Percentiles rank a stretch among this genome's conserved stretches.
These are phyloP conservation scores for Tenualosa thibaudeaui DNA, from an alignment of 2,797 vertebrate genomes.

Conservation along the genomic window DNA sequence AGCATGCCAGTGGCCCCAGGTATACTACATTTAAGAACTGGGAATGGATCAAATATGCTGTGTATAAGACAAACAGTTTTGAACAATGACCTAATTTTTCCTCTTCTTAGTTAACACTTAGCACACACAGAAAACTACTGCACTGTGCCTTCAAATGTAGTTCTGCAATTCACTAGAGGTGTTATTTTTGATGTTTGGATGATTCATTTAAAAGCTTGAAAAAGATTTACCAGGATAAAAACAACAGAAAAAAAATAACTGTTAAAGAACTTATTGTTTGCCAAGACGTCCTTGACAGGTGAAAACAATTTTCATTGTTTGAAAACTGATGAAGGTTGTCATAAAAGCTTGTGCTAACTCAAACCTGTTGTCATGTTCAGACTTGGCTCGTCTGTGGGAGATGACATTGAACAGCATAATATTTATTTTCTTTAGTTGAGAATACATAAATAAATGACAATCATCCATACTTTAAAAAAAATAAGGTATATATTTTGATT, in stretches of 20 bases:
- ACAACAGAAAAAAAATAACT: neutral
- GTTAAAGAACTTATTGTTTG: neutral
- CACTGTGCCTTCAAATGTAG: neutral
- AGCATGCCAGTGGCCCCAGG: neutral
- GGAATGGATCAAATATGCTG: neutral
- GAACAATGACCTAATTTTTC: neutral
- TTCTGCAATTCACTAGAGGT: constrained; percentile 11
- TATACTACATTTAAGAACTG: neutral
- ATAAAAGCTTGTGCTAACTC: neutral
- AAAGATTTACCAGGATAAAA: neutral
- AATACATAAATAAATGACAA: constrained; percentile 60
- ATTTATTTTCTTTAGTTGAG: constrained; percentile 34
- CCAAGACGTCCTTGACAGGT: neutral
- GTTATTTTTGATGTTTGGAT: neutral
- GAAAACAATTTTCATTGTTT: neutral
- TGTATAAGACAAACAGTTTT: neutral
- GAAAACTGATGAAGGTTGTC: neutral
- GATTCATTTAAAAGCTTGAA: constrained; percentile 1
- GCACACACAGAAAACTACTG: neutral
- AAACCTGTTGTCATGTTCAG: neutral
- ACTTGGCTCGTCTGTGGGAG: neutral
- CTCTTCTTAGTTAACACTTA: neutral
- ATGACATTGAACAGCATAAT: neutral
- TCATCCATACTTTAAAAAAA: constrained; percentile 70
- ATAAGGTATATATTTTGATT: constrained; percentile 73